A percentile compares a stretch with the other conserved stretches of the same genome.
Evolutionary conservation across 2,888 invertebrate species (phyloP).

Genomic region (Euzophera pinguis): DNA sequence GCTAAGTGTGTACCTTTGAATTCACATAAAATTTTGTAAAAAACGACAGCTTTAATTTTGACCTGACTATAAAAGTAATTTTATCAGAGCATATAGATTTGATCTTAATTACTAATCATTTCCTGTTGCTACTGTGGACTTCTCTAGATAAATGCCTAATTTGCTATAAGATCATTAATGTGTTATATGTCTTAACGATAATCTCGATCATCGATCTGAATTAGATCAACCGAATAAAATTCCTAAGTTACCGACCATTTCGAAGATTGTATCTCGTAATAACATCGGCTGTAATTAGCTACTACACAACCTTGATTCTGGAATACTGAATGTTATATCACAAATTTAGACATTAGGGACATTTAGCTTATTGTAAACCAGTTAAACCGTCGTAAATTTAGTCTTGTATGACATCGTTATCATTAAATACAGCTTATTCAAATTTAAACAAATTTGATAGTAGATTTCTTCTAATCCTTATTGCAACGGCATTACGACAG

Average conservation of each 20-base stretch:
- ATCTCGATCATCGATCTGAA: slow-evolving; percentile 16
- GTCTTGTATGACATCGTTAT: slow-evolving; percentile 15
- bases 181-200: slow-evolving; percentile 15
- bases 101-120: slow-evolving; percentile 6
- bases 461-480: slow-evolving; percentile 22
- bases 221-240: slow-evolving; percentile 16
- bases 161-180: slow-evolving; percentile 19
- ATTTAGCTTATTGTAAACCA: slow-evolving; percentile 2
- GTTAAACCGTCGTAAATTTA: slow-evolving; percentile 18
- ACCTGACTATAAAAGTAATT: too few relatives aligned
- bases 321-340: slow-evolving; percentile 3
- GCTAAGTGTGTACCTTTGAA: too few relatives aligned
- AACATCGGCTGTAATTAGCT: slow-evolving; percentile 23
- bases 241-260: slow-evolving; percentile 18
- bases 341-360: slow-evolving; percentile 9
- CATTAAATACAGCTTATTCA: slow-evolving; percentile 16
- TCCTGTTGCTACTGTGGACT: slow-evolving; percentile 5
- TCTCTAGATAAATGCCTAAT: slow-evolving; percentile 13
- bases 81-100: not conserved
- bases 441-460: slow-evolving; percentile 28
- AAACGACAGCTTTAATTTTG: too few relatives aligned
- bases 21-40: too few relatives aligned
- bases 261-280: slow-evolving; percentile 28
- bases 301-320: slow-evolving; percentile 4
- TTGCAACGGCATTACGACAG: slow-evolving; percentile 12